Conservation (phyloP, 1,140 invertebrate species). For the Orchesella cincta region DNA sequence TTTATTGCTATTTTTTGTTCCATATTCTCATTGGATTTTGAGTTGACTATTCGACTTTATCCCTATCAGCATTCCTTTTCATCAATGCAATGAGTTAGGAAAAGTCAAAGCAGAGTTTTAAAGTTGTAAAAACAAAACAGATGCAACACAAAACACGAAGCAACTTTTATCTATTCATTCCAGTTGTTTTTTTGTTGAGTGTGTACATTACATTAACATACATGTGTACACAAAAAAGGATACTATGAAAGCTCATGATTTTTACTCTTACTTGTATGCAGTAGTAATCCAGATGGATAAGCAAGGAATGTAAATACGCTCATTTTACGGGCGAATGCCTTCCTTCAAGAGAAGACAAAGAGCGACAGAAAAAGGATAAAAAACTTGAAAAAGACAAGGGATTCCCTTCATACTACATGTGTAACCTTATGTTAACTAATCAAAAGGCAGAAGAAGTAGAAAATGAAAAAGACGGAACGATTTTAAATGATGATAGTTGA, state of each 20-base stretch:
- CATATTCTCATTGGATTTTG: no score
- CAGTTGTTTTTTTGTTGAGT: background rate
- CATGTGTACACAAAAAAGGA: background rate
- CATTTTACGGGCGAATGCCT: slow-evolving; percentile 17
- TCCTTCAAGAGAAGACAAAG: background rate
- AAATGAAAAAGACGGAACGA: background rate
- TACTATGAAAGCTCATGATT: background rate
- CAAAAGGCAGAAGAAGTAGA: background rate
- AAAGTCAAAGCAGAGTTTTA: slow-evolving; percentile 15
- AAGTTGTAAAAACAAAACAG: no score
- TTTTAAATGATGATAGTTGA: background rate
- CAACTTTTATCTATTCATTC: slow-evolving; percentile 9
- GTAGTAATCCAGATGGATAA: slow-evolving; percentile 9
- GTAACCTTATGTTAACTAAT: background rate
- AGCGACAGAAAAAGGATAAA: background rate
- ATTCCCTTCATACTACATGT: background rate
- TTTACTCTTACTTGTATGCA: background rate
- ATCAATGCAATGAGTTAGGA: background rate
- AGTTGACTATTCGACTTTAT: background rate
- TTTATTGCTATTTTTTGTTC: no score
- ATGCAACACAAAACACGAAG: no score
- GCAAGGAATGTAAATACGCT: slow-evolving; percentile 6
- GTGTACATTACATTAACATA: background rate
- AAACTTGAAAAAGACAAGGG: background rate
- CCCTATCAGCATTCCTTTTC: slow-evolving; percentile 1